Conservation (phyloP, 2,113 vertebrate genomes). For the Sialia sialis region DNA sequence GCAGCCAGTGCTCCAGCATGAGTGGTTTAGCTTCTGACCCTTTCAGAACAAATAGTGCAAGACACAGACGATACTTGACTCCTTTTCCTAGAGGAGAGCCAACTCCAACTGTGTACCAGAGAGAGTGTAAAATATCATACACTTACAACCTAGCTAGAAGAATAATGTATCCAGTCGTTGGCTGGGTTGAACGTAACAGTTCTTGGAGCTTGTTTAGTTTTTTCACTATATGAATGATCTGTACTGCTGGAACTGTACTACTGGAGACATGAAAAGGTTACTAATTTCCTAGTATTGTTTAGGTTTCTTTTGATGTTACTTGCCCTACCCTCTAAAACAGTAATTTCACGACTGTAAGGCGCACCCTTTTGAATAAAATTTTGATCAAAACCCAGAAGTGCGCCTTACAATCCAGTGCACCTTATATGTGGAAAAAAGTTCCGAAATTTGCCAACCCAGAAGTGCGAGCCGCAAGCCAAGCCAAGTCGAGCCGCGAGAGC, state of each 20-base stretch:
- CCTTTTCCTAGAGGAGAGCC: not conserved
- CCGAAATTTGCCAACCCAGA: no score
- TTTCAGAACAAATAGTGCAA: not conserved
- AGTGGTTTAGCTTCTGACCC: constrained; percentile 28
- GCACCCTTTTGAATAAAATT: no score
- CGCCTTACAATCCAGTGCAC: no score
- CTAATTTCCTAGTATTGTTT: not conserved
- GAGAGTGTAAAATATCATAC: not conserved
- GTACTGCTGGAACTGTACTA: not conserved
- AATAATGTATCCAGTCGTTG: not conserved
- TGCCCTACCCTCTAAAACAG: not conserved
- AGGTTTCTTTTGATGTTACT: not conserved
- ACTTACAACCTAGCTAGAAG: not conserved
- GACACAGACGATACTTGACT: not conserved
- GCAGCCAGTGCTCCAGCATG: not conserved
- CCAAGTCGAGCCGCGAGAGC: no score
- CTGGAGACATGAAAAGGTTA: not conserved
- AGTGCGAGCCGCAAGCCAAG: no score
- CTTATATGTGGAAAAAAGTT: no score
- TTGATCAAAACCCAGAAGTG: no score
- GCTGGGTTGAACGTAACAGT: not conserved
- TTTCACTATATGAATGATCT: not conserved
- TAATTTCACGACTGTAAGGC: no score
- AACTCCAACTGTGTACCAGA: not conserved
- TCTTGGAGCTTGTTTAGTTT: not conserved